phyloP scores from a whole-genome alignment of 2,888 invertebrate genomes.

The Campoplex nolae region DNA sequence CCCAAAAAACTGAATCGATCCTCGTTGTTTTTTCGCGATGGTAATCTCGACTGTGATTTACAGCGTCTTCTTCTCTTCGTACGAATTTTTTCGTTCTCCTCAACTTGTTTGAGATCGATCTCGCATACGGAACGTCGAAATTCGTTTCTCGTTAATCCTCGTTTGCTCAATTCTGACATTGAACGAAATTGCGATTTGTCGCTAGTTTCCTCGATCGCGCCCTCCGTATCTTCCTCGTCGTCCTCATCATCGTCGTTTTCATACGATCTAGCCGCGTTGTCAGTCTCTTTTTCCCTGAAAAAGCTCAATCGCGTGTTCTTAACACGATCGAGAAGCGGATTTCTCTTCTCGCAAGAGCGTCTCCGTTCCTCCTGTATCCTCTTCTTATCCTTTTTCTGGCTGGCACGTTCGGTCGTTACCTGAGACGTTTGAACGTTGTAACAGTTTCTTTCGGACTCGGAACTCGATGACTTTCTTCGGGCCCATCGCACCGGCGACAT shows the following conservation, averaged over 20 bases:
- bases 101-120: slow-evolving; percentile 77
- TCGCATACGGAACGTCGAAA: slow-evolving; percentile 80
- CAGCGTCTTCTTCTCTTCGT: slow-evolving; percentile 80
- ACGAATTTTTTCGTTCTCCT: slow-evolving; percentile 77
- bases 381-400: slow-evolving; percentile 86
- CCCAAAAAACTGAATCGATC: slow-evolving; percentile 77
- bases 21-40: slow-evolving; percentile 68
- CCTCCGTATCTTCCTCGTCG: slow-evolving; percentile 72
- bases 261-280: slow-evolving; percentile 69
- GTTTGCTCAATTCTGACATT: slow-evolving; percentile 76
- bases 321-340: slow-evolving; percentile 89
- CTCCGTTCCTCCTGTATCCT: slow-evolving; percentile 84
- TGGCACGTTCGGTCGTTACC: slow-evolving; percentile 85
- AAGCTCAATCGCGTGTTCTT: slow-evolving; percentile 90
- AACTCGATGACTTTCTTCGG: slow-evolving; percentile 87
- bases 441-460: slow-evolving; percentile 89
- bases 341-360: slow-evolving; percentile 87
- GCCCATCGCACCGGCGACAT: slow-evolving; percentile 88
- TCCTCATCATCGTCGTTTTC: slow-evolving; percentile 71
- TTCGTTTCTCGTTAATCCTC: slow-evolving; percentile 76
- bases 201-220: slow-evolving; percentile 65
- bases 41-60: slow-evolving; percentile 80
- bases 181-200: slow-evolving; percentile 77
- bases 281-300: slow-evolving; percentile 84
- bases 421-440: slow-evolving; percentile 87